phyloP scores from a whole-genome alignment of 2,797 vertebrate genomes.

The Huso huso region DNA sequence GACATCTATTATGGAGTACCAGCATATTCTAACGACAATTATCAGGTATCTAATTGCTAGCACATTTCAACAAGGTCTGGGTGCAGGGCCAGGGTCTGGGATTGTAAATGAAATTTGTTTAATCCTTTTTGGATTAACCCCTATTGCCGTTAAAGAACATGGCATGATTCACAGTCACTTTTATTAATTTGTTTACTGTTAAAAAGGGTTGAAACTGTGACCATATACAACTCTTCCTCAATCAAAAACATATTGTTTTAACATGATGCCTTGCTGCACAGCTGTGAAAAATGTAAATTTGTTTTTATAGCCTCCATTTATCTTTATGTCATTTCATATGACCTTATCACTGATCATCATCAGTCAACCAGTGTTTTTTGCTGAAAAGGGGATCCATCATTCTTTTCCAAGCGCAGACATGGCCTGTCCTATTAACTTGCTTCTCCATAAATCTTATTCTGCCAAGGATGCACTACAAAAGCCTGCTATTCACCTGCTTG shows the following conservation, averaged over 20 bases:
- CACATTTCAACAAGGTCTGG: too few species aligned
- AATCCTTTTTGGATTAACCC: slow-evolving; percentile 10
- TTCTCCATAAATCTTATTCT: background rate
- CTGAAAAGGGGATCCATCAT: background rate
- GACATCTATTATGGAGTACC: too few species aligned
- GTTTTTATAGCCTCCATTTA: background rate
- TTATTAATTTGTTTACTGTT: background rate
- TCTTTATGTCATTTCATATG: slow-evolving; percentile 1
- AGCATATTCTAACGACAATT: too few species aligned
- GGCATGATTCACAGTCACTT: slow-evolving; percentile 1
- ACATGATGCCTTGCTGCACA: background rate
- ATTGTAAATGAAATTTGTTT: slow-evolving; percentile 3
- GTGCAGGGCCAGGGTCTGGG: too few species aligned
- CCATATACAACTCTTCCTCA: slow-evolving; percentile 7
- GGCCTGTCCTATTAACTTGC: background rate
- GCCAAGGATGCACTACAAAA: background rate
- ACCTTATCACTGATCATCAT: slow-evolving; percentile 2
- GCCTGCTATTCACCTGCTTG: slow-evolving; percentile 4
- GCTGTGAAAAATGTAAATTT: background rate
- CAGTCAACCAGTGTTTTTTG: background rate
- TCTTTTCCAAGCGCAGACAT: background rate
- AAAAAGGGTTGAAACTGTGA: background rate
- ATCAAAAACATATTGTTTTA: slow-evolving; percentile 21
- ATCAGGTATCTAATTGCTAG: too few species aligned
- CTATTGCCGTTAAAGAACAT: slow-evolving; percentile 8